phyloP scores from a whole-genome alignment of 2,797 vertebrate genomes.

The Sebastes nivosus region DNA sequence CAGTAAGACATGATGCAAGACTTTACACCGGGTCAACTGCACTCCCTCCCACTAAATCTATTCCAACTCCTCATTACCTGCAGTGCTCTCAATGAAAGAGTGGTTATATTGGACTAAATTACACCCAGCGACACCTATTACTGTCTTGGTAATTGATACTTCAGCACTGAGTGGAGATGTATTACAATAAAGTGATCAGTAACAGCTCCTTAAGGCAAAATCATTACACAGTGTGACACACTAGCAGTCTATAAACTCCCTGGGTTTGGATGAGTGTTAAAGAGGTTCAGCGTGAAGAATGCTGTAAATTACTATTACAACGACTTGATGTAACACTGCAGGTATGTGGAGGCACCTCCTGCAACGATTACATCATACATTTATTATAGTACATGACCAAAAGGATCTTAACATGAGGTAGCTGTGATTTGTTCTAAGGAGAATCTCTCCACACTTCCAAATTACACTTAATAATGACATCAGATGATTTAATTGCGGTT shows the following conservation, averaged over 20 bases:
- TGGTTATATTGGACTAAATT: too few relatives aligned
- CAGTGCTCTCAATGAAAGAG: too few relatives aligned
- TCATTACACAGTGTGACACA: constrained; percentile 43
- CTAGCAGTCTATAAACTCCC: constrained; percentile 51
- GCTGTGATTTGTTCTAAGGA: constrained; percentile 1
- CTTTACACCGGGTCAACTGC: background rate
- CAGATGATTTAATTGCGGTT: constrained; percentile 32
- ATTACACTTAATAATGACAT: constrained; percentile 22
- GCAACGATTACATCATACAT: background rate
- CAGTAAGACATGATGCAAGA: background rate
- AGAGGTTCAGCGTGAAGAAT: constrained; percentile 24
- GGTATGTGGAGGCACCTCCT: constrained; percentile 12
- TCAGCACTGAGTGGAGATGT: constrained; percentile 6
- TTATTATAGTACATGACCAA: constrained; percentile 7
- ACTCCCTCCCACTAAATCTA: background rate
- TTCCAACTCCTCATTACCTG: background rate
- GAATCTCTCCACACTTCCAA: constrained; percentile 4
- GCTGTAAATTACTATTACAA: constrained; percentile 51
- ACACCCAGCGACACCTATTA: background rate
- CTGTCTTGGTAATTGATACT: constrained; percentile 39
- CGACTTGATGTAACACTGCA: constrained; percentile 24
- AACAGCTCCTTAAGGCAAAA: constrained; percentile 40
- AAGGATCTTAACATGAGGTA: constrained; percentile 16
- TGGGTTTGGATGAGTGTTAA: constrained; percentile 11
- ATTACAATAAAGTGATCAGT: constrained; percentile 3